These are phyloP conservation scores for Chrosomus eos DNA, from an alignment of 2,797 vertebrate genomes.

Conservation along the genomic window DNA sequence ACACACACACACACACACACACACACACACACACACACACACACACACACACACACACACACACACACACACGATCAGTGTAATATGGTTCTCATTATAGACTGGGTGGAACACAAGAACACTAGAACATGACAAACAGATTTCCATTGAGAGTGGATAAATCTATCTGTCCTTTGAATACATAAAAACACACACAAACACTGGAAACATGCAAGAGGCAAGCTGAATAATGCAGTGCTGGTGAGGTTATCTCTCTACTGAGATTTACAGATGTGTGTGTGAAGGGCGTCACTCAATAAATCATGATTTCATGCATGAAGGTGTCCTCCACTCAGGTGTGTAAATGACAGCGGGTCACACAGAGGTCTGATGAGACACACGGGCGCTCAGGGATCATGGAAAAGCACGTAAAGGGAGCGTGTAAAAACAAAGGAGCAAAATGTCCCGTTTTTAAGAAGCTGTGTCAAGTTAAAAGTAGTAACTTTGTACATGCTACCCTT, in stretches of 20 bases:
- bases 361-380: conserved; percentile 15
- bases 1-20: not conserved
- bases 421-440: not conserved
- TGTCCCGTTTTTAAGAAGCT: not conserved
- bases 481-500: not conserved
- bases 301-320: conserved; percentile 31
- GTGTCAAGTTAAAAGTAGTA: not conserved
- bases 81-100: conserved; percentile 9
- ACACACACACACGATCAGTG: conserved; percentile 3
- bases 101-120: conserved; percentile 28
- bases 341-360: conserved; percentile 23
- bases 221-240: not conserved
- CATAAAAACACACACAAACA: conserved; percentile 6
- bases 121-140: conserved; percentile 4
- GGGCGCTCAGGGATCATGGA: not conserved
- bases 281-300: conserved; percentile 16
- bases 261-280: conserved; percentile 10
- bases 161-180: conserved; percentile 7
- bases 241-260: not conserved
- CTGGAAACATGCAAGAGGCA: not conserved
- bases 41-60: conserved; percentile 16
- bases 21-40: not conserved
- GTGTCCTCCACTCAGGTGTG: conserved; percentile 38
- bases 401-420: not conserved
- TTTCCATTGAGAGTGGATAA: not conserved